These are phyloP conservation scores for Lagria hirta DNA, from an alignment of 2,888 invertebrate genomes.

Conservation along the genomic window DNA sequence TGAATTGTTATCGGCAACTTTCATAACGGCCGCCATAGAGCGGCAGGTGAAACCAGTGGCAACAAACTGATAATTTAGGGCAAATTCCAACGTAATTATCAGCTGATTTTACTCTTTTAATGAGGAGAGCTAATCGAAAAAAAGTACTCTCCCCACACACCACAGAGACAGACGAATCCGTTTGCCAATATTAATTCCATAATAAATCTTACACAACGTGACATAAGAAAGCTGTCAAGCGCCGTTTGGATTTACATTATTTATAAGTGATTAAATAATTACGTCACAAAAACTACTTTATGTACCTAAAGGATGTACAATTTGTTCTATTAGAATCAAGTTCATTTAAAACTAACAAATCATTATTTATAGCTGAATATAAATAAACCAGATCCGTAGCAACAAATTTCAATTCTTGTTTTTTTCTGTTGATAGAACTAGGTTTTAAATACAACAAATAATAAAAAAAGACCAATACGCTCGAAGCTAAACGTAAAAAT, in stretches of 20 bases:
- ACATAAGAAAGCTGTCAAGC: conserved; percentile 24
- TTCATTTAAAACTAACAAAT: no score
- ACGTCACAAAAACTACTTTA: no score
- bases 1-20: conserved; percentile 41
- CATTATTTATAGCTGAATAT: no score
- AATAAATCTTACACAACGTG: conserved; percentile 24
- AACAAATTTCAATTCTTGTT: no score
- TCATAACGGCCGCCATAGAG: conserved; percentile 29
- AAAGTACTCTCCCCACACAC: conserved; percentile 9
- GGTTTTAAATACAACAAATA: no score
- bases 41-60: conserved; percentile 39
- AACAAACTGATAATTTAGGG: conserved; percentile 30
- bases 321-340: no score
- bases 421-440: no score
- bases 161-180: conserved; percentile 6
- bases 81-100: conserved; percentile 34
- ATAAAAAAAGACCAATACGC: no score
- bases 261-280: conserved; percentile 27
- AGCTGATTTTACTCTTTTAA: conserved; percentile 15
- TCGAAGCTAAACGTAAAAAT: no score
- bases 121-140: conserved; percentile 1
- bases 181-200: conserved; percentile 13
- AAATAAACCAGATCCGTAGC: no score
- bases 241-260: conserved; percentile 26
- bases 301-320: no score